Evolutionary conservation across 2,113 vertebrate genomes (phyloP).

Genomic region (Garra rufa): DNA sequence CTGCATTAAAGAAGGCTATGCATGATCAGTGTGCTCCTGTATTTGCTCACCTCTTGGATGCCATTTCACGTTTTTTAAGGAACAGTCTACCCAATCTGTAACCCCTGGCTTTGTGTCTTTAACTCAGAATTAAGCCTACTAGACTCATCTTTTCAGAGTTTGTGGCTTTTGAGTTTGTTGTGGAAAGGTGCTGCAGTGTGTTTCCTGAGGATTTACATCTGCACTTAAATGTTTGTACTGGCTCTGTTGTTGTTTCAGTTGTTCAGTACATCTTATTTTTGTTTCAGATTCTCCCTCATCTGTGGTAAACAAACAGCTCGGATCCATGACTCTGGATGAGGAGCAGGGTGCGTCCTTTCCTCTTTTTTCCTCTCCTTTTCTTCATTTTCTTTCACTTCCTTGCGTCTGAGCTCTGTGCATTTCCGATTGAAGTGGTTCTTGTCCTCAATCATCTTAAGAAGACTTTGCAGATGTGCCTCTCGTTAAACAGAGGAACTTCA

Average conservation of each 20-base stretch:
- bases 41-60: neutral
- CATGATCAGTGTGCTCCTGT: slow-evolving; percentile 4
- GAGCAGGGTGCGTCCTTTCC: slow-evolving; percentile 90
- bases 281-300: slow-evolving; percentile 99
- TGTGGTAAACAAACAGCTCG: slow-evolving; percentile 98
- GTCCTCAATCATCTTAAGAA: neutral
- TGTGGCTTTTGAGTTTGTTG: slow-evolving; percentile 10
- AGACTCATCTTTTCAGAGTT: slow-evolving; percentile 4
- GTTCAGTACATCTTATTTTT: slow-evolving; percentile 90
- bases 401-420: slow-evolving; percentile 15
- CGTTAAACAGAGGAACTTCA: neutral
- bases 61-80: neutral
- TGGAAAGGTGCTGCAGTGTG: slow-evolving; percentile 17
- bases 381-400: slow-evolving; percentile 17
- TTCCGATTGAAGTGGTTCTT: neutral
- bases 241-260: slow-evolving; percentile 54
- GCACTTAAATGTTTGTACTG: slow-evolving; percentile 8
- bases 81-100: neutral
- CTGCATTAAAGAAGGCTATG: slow-evolving; percentile 7
- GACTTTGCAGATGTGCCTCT: neutral
- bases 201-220: slow-evolving; percentile 31
- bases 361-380: slow-evolving; percentile 8
- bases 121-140: neutral
- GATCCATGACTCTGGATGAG: slow-evolving; percentile 98
- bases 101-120: slow-evolving; percentile 12